These are phyloP conservation scores for Agrilus planipennis DNA, from an alignment of 1,140 invertebrate species.

Conservation along the genomic window DNA sequence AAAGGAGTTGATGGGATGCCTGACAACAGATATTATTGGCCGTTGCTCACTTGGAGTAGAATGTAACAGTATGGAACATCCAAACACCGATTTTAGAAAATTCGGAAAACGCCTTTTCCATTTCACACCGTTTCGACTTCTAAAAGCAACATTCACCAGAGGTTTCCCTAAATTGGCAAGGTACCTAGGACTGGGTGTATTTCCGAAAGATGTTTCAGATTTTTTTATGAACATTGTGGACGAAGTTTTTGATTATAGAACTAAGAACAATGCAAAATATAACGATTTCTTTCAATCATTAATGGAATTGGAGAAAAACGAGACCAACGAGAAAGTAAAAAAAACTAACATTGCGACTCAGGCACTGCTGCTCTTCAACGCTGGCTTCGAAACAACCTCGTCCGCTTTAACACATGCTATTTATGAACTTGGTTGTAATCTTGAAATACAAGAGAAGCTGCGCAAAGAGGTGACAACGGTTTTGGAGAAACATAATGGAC, in stretches of 20 bases:
- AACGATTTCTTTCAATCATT: constrained; percentile 16
- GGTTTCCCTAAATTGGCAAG: background rate
- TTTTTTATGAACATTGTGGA: constrained; percentile 14
- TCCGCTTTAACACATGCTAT: constrained; percentile 52
- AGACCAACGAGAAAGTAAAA: background rate
- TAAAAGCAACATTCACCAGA: background rate
- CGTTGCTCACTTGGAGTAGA: constrained; percentile 40
- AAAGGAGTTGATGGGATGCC: constrained; percentile 31
- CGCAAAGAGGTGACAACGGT: constrained; percentile 32
- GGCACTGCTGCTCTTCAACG: constrained; percentile 46
- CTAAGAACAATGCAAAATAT: constrained; percentile 10
- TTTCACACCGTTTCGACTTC: background rate
- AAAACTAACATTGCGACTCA: constrained; percentile 36
- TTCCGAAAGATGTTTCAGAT: constrained; percentile 8
- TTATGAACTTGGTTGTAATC: constrained; percentile 47
- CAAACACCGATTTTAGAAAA: constrained; percentile 3
- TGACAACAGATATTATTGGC: constrained; percentile 39
- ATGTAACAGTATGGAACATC: constrained; percentile 33
- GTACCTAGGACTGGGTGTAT: background rate
- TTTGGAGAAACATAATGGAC: constrained; percentile 34
- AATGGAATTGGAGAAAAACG: constrained; percentile 13
- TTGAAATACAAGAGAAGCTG: constrained; percentile 37
- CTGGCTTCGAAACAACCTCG: constrained; percentile 51
- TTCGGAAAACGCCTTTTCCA: background rate
- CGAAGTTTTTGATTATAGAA: constrained; percentile 12